Base-by-base conservation (phyloP, 1,140 invertebrate species). In the Amyelois transitella region DNA sequence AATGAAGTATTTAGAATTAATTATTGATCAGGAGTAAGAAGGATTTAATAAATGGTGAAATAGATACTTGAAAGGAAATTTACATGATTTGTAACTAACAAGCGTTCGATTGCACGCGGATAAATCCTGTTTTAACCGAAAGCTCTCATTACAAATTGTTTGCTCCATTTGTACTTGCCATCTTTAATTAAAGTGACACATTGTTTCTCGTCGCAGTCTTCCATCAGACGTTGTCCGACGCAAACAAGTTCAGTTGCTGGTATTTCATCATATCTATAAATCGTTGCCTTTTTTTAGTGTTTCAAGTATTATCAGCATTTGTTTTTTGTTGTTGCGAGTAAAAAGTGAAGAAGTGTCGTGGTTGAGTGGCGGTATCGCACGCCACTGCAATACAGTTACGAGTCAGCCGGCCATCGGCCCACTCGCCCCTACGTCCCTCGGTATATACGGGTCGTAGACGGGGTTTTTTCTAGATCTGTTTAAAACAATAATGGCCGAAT, bases 81-180 rank as follows among this genome's bases (percentile, higher is more conserved):
- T 44, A 14, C 12, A 53, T 43, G 24, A 53, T 48, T 50, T 44
- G 49, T 47, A 21, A 3, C 32, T 32, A 32, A 32, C 10, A 38
- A 14, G n/a, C 32, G 32, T 32, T 64, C 44, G 58, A 20, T 25
- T 47, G 25, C 18, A 62, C 62, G 71, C 81, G 70, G 79, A 77
- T 83, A 77, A 72, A 88, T 85, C 81, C 85, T 85, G 85, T 88
- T 88, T 58, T n/a, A 86, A 86, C 82, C 73, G 73, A 81, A 79
- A 81, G 69, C 62, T 78, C 68, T 60, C 59, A 62, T 63, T 62
- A 73, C 66, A 64, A 69, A 77, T 75, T 68, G 69, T 69, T 71
- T 64, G 68, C 59, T 72, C 62, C 66, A 80, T 77, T 74, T 62
- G 62, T 62, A 64, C 49, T 69, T 65, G 64, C 60, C 62, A 62